Evolutionary conservation across 2,113 vertebrate genomes (phyloP), one percentile per base, ranked within the genome.

Genomic region (Cephalophus harveyi): DNA sequence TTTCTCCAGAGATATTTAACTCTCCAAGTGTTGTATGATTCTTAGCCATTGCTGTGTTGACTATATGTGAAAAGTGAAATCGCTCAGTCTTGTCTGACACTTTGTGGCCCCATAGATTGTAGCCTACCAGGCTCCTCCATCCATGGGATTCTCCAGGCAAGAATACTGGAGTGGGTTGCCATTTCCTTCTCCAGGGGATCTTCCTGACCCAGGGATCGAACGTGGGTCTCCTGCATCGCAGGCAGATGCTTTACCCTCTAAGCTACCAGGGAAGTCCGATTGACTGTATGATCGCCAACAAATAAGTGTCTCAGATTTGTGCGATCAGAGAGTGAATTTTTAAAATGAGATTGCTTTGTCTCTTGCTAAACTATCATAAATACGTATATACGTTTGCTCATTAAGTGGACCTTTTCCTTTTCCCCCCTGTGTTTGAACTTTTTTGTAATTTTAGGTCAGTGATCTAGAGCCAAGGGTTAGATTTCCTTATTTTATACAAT

Each of bases 401-500:
- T 78, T 67, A 92, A 89, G 25, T 76, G 60, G 21, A 52, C 15
- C 46, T 93, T 84, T 88, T 46, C 13, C 87, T 28, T 84, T 28
- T 87, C 43, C 12, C 9, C 14, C 6, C 12, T 28, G 3, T 92
- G 43, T 28, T 82, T 83, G 83, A 21, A 93, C 36, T 60, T 93
- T 74, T 85, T 36, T 78, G 36, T 89, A 91, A 79, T 83, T 91
- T 82, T 46, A 93, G 78, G 54, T 89, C 60, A 92, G 30, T 96
- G 36, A n/a, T 95, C 93, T 27, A 79, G 62, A 86, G 27, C 43
- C 46, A 55, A 28, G 60, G 33, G 33, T 94, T 92, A 91, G 89
- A 57, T 67, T 93, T 93, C 43, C 6, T 96, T 95, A 50, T 55
- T 93, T 98, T 93, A 91, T 85, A 67, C 23, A 28, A 54, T 85